These are phyloP conservation scores for Thaumatotibia leucotreta DNA, from an alignment of 1,140 invertebrate genomes.

Conservation along the genomic window DNA sequence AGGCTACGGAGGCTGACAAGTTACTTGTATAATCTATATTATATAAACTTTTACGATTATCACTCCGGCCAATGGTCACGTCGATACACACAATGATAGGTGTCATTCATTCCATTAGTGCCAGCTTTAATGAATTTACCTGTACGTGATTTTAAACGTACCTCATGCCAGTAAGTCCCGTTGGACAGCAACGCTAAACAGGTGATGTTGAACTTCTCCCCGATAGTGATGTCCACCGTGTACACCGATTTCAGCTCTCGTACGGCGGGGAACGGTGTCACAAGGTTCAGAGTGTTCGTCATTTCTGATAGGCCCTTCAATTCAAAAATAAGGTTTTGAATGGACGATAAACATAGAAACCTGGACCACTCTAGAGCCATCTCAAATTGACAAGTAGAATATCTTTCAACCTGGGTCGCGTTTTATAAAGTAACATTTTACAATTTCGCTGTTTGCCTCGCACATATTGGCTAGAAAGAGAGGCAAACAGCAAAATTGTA, in stretches of 20 bases:
- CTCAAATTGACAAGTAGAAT: no score
- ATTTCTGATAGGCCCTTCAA: slow-evolving; percentile 80
- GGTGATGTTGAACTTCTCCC: slow-evolving; percentile 77
- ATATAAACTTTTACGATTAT: no score
- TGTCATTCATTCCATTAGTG: no score
- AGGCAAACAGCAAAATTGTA: no score
- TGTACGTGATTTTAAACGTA: slow-evolving; percentile 57
- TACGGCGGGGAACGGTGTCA: slow-evolving; percentile 79
- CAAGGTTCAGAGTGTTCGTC: slow-evolving; percentile 80
- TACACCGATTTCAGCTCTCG: slow-evolving; percentile 79
- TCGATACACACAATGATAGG: not conserved
- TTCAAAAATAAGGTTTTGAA: not conserved
- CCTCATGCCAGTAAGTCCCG: slow-evolving; percentile 76
- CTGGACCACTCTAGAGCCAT: no score
- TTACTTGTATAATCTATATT: no score
- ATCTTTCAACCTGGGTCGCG: no score
- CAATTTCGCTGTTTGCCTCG: no score
- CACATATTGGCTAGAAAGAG: no score
- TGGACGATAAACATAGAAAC: not conserved
- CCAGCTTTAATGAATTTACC: no score
- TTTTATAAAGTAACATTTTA: no score
- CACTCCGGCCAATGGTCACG: not conserved
- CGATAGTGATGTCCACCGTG: slow-evolving; percentile 77
- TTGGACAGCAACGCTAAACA: slow-evolving; percentile 75
- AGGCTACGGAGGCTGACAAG: no score